Base-by-base conservation (phyloP, 2,888 invertebrate species). In the Cerastis leucographa region DNA sequence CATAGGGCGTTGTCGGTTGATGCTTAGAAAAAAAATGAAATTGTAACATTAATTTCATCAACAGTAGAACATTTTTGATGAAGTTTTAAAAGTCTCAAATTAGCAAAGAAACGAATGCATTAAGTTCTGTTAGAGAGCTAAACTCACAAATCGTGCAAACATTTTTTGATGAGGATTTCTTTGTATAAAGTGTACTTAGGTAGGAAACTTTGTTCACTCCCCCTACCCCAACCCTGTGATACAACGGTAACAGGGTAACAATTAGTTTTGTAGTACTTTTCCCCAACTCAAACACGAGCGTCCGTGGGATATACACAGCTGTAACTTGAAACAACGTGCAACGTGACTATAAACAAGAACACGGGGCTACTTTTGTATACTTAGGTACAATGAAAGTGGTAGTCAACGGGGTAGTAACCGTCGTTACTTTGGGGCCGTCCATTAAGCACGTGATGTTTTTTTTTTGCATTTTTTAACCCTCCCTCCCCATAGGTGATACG, bases 231-330 rank as follows among this genome's bases (percentile, higher is more conserved):
- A 22, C 40, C 59, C 9, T 54, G 54, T 25, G n/a, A 75, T 35
- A 67, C 82, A 70, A 70, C 64, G 77, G 77, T 64, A 68, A 62
- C 81, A 44, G 44, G 25, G 56, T 66, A 82, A 77, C 83, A 82
- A 82, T 80, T 80, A 82, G 75, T 82, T 80, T 65, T 61, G 68
- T 67, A 71, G 71, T 54, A 72, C 64, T 78, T 74, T 77, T 66
- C 59, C 72, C 22, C 46, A 80, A 80, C 82, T 76, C 77, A 80
- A 70, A 80, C 80, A 76, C 8, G 17, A 62, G 40, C 64, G 56
- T 40, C 22, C 51, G 64, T 61, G 70, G 82, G 77, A 65, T 51
- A 44, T 51, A 14, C 35, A 64, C 76, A 76, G 69, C 49, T 80
- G 66, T 35, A 49, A 19, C 71, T 14, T 54, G 51, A 25, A 35